Evolutionary conservation across 1,140 invertebrate species (phyloP).

Genomic region (Drosophila ficusphila): DNA sequence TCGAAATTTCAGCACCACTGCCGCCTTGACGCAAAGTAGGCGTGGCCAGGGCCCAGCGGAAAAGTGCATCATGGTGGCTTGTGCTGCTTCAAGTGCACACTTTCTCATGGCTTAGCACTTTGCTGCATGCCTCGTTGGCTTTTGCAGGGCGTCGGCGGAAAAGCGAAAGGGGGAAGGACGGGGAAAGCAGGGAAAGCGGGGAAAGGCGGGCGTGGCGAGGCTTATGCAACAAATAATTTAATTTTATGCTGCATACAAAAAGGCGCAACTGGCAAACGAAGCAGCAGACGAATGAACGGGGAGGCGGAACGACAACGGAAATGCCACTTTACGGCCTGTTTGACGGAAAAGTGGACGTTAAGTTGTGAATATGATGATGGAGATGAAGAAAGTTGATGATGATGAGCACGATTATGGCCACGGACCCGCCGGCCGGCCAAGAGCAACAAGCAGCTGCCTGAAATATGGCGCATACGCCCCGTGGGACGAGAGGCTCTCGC

Average conservation of each 20-base stretch:
- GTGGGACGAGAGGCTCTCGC: constrained; percentile 40
- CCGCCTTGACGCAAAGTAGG: constrained; percentile 18
- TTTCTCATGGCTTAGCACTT: constrained; percentile 82
- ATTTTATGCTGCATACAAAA: constrained; percentile 80
- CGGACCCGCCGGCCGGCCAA: constrained; percentile 5
- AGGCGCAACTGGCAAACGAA: constrained; percentile 45
- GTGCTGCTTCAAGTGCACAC: constrained; percentile 75
- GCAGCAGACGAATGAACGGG: constrained; percentile 31
- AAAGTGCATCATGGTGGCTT: constrained; percentile 46
- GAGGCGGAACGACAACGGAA: constrained; percentile 62
- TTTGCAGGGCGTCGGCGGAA: constrained; percentile 36
- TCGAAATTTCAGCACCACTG: constrained; percentile 9
- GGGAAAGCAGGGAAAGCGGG: not conserved
- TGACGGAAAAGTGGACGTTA: constrained; percentile 79
- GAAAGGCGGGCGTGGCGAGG: constrained; percentile 28
- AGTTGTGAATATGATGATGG: constrained; percentile 79
- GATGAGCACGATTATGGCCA: constrained; percentile 48
- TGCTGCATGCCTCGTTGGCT: constrained; percentile 71
- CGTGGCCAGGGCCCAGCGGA: constrained; percentile 40
- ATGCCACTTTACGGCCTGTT: constrained; percentile 82
- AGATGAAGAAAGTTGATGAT: constrained; percentile 58
- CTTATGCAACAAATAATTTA: constrained; percentile 83
- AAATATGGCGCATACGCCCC: constrained; percentile 66
- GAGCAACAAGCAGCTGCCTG: constrained; percentile 21
- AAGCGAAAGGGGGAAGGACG: not conserved